Percentiles rank a stretch among this genome's conserved stretches.
phyloP scores from a whole-genome alignment of 2,113 vertebrate species.

The Carollia perspicillata region DNA sequence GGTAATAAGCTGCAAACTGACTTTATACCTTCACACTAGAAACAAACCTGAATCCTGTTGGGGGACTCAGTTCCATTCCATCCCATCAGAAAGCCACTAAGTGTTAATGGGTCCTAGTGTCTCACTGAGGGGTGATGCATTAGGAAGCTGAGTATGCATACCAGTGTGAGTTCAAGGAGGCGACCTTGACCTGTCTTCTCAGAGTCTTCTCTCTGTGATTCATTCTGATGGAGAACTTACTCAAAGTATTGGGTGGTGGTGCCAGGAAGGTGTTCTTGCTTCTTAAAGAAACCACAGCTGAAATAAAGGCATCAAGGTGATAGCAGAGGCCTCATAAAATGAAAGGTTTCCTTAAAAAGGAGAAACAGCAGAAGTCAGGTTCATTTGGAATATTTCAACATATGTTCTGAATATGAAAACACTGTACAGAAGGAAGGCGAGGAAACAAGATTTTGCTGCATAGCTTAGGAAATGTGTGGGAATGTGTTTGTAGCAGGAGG shows the following conservation, averaged over 20 bases:
- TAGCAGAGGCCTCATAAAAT: neutral
- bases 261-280: neutral
- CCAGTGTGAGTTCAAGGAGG: neutral
- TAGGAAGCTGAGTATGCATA: neutral
- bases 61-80: constrained; percentile 6
- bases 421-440: constrained; percentile 64
- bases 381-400: constrained; percentile 65
- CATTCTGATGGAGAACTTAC: neutral
- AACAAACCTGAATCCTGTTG: neutral
- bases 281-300: constrained; percentile 28
- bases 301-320: constrained; percentile 37
- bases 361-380: constrained; percentile 64
- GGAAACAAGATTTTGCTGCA: constrained; percentile 49
- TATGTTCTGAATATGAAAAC: constrained; percentile 76
- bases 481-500: constrained; percentile 65
- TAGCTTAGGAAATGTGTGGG: constrained; percentile 70
- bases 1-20: constrained; percentile 19
- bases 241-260: neutral
- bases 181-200: neutral
- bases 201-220: neutral
- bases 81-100: neutral
- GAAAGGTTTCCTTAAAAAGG: constrained; percentile 53
- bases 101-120: neutral
- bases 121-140: neutral
- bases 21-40: constrained; percentile 18